These are phyloP conservation scores for Myotis myotis DNA, from an alignment of 2,797 vertebrate genomes.

Conservation along the genomic window DNA sequence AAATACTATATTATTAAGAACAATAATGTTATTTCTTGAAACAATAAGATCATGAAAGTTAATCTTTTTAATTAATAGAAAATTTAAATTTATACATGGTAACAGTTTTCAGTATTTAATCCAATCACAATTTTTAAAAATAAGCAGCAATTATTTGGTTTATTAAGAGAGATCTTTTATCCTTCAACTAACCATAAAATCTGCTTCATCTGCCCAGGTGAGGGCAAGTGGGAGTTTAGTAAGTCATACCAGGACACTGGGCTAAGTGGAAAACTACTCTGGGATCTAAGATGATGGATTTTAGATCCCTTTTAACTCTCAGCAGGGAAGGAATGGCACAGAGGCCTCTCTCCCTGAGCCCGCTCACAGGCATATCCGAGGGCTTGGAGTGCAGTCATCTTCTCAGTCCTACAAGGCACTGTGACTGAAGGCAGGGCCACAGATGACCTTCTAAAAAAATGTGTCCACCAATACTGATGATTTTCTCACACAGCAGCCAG, in stretches of 20 bases:
- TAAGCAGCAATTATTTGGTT: not conserved
- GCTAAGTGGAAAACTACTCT: not conserved
- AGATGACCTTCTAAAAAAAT: not conserved
- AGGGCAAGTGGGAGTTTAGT: not conserved
- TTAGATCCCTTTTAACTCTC: not conserved
- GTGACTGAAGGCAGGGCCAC: not conserved
- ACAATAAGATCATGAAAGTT: conserved; percentile 22
- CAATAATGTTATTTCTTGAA: conserved; percentile 8
- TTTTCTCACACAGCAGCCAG: not conserved
- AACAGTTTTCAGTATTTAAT: not conserved
- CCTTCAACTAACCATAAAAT: not conserved
- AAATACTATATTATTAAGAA: not conserved
- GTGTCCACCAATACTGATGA: not conserved
- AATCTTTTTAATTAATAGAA: conserved; percentile 18
- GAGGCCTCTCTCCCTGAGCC: not conserved
- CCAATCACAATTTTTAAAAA: not conserved
- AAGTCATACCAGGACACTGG: not conserved
- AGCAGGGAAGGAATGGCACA: not conserved
- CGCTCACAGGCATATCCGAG: accelerated
- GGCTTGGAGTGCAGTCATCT: not conserved
- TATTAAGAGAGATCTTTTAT: not conserved
- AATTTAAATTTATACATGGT: not conserved
- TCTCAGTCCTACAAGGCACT: not conserved
- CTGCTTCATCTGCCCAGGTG: not conserved
- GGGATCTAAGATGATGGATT: not conserved